Conservation (phyloP, 2,888 invertebrate species). For the Eupithecia inturbata region DNA sequence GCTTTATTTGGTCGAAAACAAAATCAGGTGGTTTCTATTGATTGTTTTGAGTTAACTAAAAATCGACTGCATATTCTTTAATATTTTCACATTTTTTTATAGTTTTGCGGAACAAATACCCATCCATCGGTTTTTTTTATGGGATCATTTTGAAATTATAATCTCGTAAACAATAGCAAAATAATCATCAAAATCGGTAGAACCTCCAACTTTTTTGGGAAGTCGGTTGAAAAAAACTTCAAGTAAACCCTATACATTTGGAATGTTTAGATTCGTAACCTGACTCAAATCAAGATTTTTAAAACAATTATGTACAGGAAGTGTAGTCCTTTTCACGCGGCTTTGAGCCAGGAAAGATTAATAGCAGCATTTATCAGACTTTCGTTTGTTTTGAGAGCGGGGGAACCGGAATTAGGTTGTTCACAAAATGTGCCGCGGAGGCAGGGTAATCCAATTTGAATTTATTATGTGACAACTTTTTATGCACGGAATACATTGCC, state of each 20-base stretch:
- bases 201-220: no score
- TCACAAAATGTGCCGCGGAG: slow-evolving; percentile 67
- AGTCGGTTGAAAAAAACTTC: not conserved
- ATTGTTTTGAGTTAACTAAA: no score
- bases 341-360: slow-evolving; percentile 67
- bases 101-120: no score
- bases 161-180: no score
- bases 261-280: not conserved
- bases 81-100: no score
- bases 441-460: slow-evolving; percentile 73
- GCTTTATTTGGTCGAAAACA: no score
- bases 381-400: slow-evolving; percentile 79
- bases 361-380: slow-evolving; percentile 78
- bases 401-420: slow-evolving; percentile 74
- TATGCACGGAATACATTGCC: slow-evolving; percentile 3
- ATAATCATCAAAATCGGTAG: not conserved
- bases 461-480: slow-evolving; percentile 53
- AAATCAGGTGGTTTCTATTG: no score
- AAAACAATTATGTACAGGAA: slow-evolving; percentile 42
- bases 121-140: not conserved
- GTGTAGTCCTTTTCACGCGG: slow-evolving; percentile 59
- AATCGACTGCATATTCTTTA: no score
- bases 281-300: slow-evolving; percentile 61
- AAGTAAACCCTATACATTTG: not conserved
- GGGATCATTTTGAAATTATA: not conserved